These are phyloP conservation scores for Ophioninae sp. DNA, from an alignment of 2,888 invertebrate species.

Conservation along the genomic window DNA sequence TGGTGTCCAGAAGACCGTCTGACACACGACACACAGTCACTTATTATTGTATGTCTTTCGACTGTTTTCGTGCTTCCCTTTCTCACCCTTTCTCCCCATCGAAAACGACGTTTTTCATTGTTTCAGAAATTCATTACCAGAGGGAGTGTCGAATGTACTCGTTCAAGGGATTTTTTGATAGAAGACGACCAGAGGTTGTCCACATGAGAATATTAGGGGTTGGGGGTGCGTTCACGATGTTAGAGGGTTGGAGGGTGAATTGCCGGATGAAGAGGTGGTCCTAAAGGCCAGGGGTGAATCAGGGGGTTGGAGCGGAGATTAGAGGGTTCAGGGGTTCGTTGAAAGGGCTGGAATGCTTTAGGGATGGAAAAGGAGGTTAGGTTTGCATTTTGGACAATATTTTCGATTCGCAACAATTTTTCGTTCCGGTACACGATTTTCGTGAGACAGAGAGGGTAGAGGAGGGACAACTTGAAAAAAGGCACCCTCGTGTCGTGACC, in stretches of 20 bases:
- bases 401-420: conserved; percentile 75
- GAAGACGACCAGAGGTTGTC: conserved; percentile 22
- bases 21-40: background rate
- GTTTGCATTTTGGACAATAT: background rate
- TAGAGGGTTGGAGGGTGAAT: no score
- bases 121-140: conserved; percentile 41
- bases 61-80: conserved; percentile 17
- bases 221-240: no score
- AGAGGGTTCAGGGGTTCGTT: no score
- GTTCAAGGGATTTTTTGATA: background rate
- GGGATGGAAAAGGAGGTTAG: conserved; percentile 8
- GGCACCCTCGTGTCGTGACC: background rate
- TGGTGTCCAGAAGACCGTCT: background rate
- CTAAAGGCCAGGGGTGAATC: no score
- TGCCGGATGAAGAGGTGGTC: no score
- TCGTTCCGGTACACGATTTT: conserved; percentile 63
- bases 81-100: background rate
- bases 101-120: conserved; percentile 21
- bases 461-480: background rate
- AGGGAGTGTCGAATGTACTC: background rate
- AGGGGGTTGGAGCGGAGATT: no score
- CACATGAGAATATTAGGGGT: conserved; percentile 12
- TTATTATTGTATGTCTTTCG: conserved; percentile 29
- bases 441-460: conserved; percentile 47
- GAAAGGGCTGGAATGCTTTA: background rate